Evolutionary conservation across 2,113 vertebrate genomes (phyloP), one percentile per base, ranked within the genome.

Genomic region (Ochotona curzoniae): DNA sequence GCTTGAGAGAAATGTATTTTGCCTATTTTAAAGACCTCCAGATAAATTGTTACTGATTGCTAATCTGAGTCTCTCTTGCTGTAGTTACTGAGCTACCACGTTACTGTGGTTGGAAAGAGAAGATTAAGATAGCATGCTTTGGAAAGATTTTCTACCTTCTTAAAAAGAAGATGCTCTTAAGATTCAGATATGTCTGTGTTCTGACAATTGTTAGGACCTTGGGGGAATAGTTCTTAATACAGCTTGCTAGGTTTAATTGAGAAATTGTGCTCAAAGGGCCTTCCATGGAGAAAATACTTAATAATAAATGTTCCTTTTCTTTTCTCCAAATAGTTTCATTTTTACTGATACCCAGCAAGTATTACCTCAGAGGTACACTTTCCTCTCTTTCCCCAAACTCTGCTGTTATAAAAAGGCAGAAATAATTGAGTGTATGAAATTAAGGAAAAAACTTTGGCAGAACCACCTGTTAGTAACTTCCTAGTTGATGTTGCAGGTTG

Each of bases 341-440:
- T 89, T 96, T 26, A 71, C 20, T 67, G 30, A 89, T 89, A 26
- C 20, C 70, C 54, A 93, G 2, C 87, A 94, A 94, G 71, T 38
- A 14, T 96, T 81, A 90, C 57, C 66, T 96, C 66, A 93, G 89
- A 74, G 66, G 76, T 38, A 87, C 2, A 79, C 30, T 85, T 91
- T 82, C 35, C 89, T 83, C n/a, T 91, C 70, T 86, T 87, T 89
- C n/a, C 5, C 83, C 54, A 87, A 83, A 83, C 28, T 54, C 11
- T 63, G 7, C 47, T 61, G 7, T 87, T 89, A 66, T 67, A 64
- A 93, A 79, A 90, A 73, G 35, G 78, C 89, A 69, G 92, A 87
- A 96, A 90, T 95, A 91, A 91, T 32, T 66, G 0, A 86, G 44
- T 90, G 28, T 73, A 44, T 96, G 66, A 94, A 89, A 84, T 95